Evolutionary conservation across 2,113 vertebrate species (phyloP), one percentile per base, ranked within the genome.

Genomic region (Brachypodius melanocephalos): DNA sequence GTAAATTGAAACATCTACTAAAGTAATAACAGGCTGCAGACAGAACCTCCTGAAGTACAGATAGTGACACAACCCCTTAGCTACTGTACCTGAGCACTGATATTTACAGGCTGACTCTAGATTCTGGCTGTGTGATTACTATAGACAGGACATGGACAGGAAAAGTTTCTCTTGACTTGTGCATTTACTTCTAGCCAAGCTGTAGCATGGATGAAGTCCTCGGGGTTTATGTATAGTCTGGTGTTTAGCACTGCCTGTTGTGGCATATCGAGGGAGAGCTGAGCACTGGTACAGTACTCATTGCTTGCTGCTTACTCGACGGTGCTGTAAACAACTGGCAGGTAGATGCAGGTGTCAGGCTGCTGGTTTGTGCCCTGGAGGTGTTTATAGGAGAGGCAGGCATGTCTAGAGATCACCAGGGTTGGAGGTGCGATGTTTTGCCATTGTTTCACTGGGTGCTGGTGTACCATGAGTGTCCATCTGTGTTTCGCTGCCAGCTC

Each of bases 301-400:
- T 29, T 15, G 6, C 69, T 93, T 38, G 69, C 84, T 29, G 32
- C 93, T 91, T 77, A 11, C 52, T 93, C 91, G 78, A 68, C 73
- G 71, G 31, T 46, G 82, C 46, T 14, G 4, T 73, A 95, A 96
- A 90, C 62, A 93, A 36, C 61, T 67, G 77, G 55, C 84, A 96
- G 86, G 52, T 68, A 91, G 91, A 85, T 79, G 52, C 62, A 89
- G 84, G 63, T 91, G 66, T 84, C 26, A 57, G 4, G 58, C 78
- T 89, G 38, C 67, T 79, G 89, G 6, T 90, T 93, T 93, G 84
- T 80, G 59, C 75, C 89, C 74, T 55, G 67, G 49, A 78, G 91
- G 16, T 96, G 93, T 88, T 72, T 86, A 34, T 20, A 90, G 66
- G 28, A 85, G 59, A 89, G 67, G 25, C 94, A 90, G 28, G 32